These are phyloP conservation scores for Clavelina lepadiformis DNA, from an alignment of 23 tunicate genomes.

Conservation along the genomic window DNA sequence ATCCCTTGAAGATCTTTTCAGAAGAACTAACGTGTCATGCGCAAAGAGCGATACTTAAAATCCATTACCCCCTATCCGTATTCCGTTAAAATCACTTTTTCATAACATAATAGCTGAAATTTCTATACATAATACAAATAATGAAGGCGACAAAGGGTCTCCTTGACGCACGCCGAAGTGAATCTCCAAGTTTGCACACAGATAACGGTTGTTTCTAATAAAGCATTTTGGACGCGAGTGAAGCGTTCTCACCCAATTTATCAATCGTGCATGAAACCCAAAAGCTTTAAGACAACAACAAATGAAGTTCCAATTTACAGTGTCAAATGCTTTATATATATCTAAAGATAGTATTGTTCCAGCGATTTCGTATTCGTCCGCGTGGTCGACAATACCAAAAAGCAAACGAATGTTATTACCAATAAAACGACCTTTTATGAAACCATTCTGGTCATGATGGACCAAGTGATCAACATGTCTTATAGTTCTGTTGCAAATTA, in stretches of 20 bases:
- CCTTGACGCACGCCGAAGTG: conserved; percentile 11
- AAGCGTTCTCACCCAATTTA: background rate
- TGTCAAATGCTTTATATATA: conserved; percentile 2
- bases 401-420: conserved; percentile 9
- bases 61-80: no score
- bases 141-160: conserved; percentile 17
- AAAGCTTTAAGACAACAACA: background rate
- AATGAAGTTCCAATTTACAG: no score
- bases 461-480: no score
- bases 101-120: no score
- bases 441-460: no score
- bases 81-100: no score
- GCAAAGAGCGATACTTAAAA: no score
- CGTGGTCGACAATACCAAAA: background rate
- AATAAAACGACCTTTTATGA: background rate
- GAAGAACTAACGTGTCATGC: no score
- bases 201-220: background rate
- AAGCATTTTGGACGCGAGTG: background rate
- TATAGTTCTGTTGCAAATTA: background rate
- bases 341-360: conserved; percentile 1
- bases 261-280: background rate
- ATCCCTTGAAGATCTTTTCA: no score
- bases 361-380: background rate
- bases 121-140: no score
- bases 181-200: background rate